Base-by-base conservation (phyloP, 2,888 invertebrate genomes). In the Platycheirus rosarum region DNA sequence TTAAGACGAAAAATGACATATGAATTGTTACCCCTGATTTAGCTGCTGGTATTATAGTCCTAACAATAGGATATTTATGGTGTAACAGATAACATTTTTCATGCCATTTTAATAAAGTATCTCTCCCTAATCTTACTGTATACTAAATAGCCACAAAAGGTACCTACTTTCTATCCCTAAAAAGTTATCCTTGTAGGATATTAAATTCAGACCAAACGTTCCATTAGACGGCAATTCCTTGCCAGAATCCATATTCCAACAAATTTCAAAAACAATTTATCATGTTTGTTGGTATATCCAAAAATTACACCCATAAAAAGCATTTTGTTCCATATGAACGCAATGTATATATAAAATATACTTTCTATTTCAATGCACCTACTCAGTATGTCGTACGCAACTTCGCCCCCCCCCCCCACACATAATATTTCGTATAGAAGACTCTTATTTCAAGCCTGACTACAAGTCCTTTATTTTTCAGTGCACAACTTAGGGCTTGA, bases 401-500 rank as follows among this genome's bases (percentile, higher is more conserved):
- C 49, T 18, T 49, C 9, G 32, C 40, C 37, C 11, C 18, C 9
- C 13, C 42, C 26, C 26, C 2, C 42, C 42, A 60, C 23, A 44
- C 44, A 29, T 16, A 29, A 44, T 29, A n/a, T n/a, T n/a, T n/a
- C n/a, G n/a, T n/a, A n/a, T n/a, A n/a, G n/a, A 60, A 44, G 44
- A 44, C 16, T 29, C 18, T 6, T 48, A 51, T 51, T 51, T 46
- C 23, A 26, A 57, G 44, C 60, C 46, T 40, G 53, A 66, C 65
- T 18, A 69, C 46, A 46, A 79, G 63, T 57, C 44, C 69, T 29
- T 74, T 69, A 68, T 63, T 55, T 74, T 57, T 6, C 57, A 69
- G 55, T 74, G 75, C 48, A 68, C 62, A 79, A 63, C 68, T 79
- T 42, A 65, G 75, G 65, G 57, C 60, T 46, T 65, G 69, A 75